A percentile compares a stretch with the other conserved stretches of the same genome.
phyloP scores from a whole-genome alignment of 2,888 invertebrate species.

The Dolichopus griseipennis region DNA sequence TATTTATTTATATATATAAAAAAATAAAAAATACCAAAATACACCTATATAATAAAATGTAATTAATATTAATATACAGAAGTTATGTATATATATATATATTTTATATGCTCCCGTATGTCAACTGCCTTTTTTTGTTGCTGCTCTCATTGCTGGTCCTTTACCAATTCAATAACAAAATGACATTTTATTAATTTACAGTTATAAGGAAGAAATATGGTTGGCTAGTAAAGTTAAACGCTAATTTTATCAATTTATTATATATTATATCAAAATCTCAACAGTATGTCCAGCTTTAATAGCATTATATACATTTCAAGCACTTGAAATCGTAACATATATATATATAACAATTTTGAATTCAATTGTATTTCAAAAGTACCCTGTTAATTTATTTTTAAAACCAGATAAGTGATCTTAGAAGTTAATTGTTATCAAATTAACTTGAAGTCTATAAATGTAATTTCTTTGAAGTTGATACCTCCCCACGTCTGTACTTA shows the following conservation, averaged over 20 bases:
- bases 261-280: background rate
- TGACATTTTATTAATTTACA: background rate
- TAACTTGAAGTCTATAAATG: background rate
- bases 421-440: background rate
- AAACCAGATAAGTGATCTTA: background rate
- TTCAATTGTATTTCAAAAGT: no score
- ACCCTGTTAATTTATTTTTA: no score
- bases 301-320: background rate
- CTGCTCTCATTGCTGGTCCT: background rate
- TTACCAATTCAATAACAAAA: background rate
- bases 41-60: no score
- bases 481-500: no score
- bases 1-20: no score
- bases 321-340: background rate
- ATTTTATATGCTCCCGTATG: background rate
- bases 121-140: background rate
- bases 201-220: background rate
- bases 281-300: background rate
- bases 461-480: no score
- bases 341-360: background rate
- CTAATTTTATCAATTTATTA: background rate
- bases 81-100: no score
- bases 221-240: background rate
- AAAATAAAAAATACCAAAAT: no score
- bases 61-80: no score